Percentiles rank a stretch among this genome's conserved stretches.
Evolutionary conservation across 2,113 vertebrate genomes (phyloP).

Genomic region (Thunnus maccoyii): DNA sequence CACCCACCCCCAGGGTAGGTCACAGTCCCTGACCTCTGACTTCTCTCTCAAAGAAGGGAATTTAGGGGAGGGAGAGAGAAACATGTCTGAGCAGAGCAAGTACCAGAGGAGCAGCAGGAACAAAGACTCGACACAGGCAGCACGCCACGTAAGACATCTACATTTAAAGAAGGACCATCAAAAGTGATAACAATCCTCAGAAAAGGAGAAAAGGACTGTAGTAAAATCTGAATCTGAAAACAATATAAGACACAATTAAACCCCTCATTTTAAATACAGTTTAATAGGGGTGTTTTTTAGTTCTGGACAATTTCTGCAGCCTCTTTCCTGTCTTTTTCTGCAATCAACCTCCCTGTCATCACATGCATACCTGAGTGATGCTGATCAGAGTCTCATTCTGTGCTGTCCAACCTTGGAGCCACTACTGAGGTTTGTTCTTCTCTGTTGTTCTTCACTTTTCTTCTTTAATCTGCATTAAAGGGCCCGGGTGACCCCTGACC

Average conservation of each 20-base stretch:
- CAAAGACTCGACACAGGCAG: conserved; percentile 64
- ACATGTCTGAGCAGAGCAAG: conserved; percentile 80
- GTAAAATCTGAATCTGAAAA: neutral
- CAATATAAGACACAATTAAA: neutral
- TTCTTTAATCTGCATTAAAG: conserved; percentile 81
- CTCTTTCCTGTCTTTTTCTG: neutral
- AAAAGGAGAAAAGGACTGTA: neutral
- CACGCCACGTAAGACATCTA: conserved; percentile 31
- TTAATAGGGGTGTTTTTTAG: neutral
- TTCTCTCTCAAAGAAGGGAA: conserved; percentile 83
- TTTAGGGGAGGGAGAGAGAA: conserved; percentile 75
- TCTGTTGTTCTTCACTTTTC: conserved; percentile 76
- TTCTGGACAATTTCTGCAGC: neutral
- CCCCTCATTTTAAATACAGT: neutral
- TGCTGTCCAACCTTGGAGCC: conserved; percentile 50
- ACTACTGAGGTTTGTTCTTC: conserved; percentile 75
- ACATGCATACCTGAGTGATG: conserved; percentile 39
- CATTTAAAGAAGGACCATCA: conserved; percentile 18
- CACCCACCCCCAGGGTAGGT: conserved; percentile 80
- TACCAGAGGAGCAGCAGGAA: conserved; percentile 37
- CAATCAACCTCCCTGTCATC: conserved; percentile 11
- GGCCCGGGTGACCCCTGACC: conserved; percentile 71
- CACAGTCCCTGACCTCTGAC: conserved; percentile 81
- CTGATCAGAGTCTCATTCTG: conserved; percentile 44
- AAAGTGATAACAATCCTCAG: neutral